A percentile compares a stretch with the other conserved stretches of the same genome.
phyloP scores from a whole-genome alignment of 2,113 vertebrate genomes.

The Gavia stellata region DNA sequence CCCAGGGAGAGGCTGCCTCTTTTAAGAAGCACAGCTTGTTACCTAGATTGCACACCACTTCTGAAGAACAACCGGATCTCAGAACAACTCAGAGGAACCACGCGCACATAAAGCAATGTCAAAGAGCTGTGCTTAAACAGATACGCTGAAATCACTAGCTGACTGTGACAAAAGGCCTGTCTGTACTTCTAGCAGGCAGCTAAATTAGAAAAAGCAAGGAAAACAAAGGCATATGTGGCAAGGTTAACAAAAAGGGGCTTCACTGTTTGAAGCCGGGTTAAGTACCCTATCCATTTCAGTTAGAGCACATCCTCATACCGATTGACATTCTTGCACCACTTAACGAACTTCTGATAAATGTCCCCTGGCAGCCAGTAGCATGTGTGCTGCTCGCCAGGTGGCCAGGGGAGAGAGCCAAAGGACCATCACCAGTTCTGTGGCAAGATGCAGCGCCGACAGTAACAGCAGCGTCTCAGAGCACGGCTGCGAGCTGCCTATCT shows the following conservation, averaged over 20 bases:
- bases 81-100: neutral
- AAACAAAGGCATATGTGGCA: neutral
- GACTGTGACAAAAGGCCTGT: neutral
- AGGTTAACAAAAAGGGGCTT: neutral
- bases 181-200: neutral
- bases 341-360: rapidly evolving
- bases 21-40: rapidly evolving
- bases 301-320: neutral
- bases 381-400: neutral
- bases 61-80: neutral
- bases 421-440: rapidly evolving
- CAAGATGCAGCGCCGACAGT: neutral
- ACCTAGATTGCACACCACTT: neutral
- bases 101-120: rapidly evolving
- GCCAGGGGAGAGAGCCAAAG: constrained; percentile 25
- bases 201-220: neutral
- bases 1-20: neutral
- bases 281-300: neutral
- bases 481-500: rapidly evolving
- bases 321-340: neutral
- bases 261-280: rapidly evolving
- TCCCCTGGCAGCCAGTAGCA: neutral
- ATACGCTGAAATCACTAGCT: neutral
- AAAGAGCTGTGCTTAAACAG: neutral
- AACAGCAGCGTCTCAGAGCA: neutral